Percentiles rank a stretch among this genome's conserved stretches.
Conservation (phyloP, 2,888 invertebrate genomes). For the Euclidia mi region DNA sequence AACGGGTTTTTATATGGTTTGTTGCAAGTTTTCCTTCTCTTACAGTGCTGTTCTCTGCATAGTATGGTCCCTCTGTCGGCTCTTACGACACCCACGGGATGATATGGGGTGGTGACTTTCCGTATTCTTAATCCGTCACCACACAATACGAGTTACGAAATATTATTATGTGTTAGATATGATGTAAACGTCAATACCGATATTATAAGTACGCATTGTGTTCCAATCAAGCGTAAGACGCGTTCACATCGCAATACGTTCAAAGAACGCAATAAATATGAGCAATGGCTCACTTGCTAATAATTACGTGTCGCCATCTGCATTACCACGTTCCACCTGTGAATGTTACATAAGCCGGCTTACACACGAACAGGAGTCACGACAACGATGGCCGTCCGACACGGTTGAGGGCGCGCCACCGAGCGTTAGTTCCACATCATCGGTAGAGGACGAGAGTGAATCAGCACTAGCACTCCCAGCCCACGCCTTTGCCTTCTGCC, state of each 20-base stretch:
- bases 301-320: conserved; percentile 32
- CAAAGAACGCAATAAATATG: background rate
- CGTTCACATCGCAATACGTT: background rate
- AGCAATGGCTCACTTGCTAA: conserved; percentile 15
- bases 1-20: too few relatives aligned
- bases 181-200: too few relatives aligned
- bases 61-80: too few relatives aligned
- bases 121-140: too few relatives aligned
- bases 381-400: conserved; percentile 62
- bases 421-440: conserved; percentile 75
- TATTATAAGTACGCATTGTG: too few relatives aligned
- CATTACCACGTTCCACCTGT: conserved; percentile 43
- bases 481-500: conserved; percentile 53
- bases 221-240: too few relatives aligned
- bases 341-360: conserved; percentile 51
- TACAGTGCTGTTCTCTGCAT: too few relatives aligned
- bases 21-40: too few relatives aligned
- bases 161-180: too few relatives aligned
- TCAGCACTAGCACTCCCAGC: conserved; percentile 69
- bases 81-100: too few relatives aligned
- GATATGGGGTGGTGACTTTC: too few relatives aligned
- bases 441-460: conserved; percentile 81
- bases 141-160: too few relatives aligned
- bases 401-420: conserved; percentile 70
- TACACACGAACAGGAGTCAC: conserved; percentile 66